A percentile compares a stretch with the other conserved stretches of the same genome.
phyloP scores from a whole-genome alignment of 2,888 invertebrate genomes.

The Eupithecia centaureata region DNA sequence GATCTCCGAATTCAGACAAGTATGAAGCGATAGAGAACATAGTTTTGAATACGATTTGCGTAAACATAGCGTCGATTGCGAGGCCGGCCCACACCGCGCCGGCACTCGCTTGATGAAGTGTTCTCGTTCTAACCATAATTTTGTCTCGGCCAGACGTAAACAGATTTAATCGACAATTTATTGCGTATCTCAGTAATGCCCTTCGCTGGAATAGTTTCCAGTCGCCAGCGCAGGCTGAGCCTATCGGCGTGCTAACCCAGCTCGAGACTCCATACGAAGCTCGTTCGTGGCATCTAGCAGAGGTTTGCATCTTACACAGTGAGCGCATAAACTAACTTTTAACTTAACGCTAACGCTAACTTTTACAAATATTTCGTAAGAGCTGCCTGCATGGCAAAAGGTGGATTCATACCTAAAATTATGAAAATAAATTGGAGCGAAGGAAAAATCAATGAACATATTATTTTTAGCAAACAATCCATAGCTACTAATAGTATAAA shows the following conservation, averaged over 20 bases:
- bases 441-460: too few species aligned
- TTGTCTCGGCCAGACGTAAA: constrained; percentile 54
- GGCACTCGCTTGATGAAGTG: constrained; percentile 45
- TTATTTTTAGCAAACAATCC: too few species aligned
- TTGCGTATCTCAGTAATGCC: constrained; percentile 56
- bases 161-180: constrained; percentile 64
- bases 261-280: not conserved
- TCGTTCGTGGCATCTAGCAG: not conserved
- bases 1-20: constrained; percentile 33
- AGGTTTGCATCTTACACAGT: too few species aligned
- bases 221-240: constrained; percentile 5
- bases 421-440: too few species aligned
- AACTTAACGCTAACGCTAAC: too few species aligned
- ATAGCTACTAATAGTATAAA: too few species aligned
- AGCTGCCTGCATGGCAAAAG: constrained; percentile 24
- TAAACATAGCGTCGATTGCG: constrained; percentile 57
- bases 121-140: constrained; percentile 51
- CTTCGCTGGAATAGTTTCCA: constrained; percentile 49
- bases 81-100: constrained; percentile 37
- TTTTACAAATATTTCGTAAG: constrained; percentile 39
- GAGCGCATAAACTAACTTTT: too few species aligned
- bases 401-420: constrained; percentile 37
- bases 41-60: constrained; percentile 64
- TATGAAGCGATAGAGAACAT: constrained; percentile 58
- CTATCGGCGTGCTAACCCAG: constrained; percentile 7